A percentile compares a stretch with the other conserved stretches of the same genome.
phyloP scores from a whole-genome alignment of 1,140 invertebrate species.

The Nebria ingens region DNA sequence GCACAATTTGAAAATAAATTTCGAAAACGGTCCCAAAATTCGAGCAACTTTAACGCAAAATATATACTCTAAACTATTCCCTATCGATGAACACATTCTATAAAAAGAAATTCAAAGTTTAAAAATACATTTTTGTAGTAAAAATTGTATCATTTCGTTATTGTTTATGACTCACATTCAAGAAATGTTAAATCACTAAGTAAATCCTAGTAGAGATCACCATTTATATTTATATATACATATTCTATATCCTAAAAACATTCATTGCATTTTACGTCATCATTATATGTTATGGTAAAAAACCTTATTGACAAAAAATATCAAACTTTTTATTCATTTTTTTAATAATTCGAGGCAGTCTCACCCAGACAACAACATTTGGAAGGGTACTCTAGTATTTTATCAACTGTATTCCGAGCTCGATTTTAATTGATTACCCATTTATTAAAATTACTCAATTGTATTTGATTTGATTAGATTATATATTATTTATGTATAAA shows the following conservation, averaged over 20 bases:
- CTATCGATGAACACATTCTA: neutral
- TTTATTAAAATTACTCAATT: no score
- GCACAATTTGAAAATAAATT: no score
- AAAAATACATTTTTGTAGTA: neutral
- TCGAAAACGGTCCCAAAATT: no score
- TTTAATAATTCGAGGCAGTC: neutral
- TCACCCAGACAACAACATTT: conserved; percentile 1
- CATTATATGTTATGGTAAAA: neutral
- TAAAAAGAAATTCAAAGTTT: neutral
- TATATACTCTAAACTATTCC: no score
- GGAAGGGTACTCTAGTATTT: neutral
- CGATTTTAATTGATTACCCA: no score
- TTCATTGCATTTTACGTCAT: neutral
- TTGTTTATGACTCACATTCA: conserved; percentile 1
- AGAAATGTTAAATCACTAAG: neutral
- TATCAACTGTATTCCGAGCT: no score
- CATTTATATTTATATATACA: neutral
- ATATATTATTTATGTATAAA: no score
- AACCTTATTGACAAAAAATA: conserved; percentile 4
- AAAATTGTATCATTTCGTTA: neutral
- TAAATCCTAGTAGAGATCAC: neutral
- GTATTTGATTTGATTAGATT: no score
- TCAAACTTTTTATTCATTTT: neutral
- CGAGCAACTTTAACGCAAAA: no score
- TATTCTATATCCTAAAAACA: neutral